These are phyloP conservation scores for Punctoribates punctum DNA, from an alignment of 2,888 invertebrate species.

Conservation along the genomic window DNA sequence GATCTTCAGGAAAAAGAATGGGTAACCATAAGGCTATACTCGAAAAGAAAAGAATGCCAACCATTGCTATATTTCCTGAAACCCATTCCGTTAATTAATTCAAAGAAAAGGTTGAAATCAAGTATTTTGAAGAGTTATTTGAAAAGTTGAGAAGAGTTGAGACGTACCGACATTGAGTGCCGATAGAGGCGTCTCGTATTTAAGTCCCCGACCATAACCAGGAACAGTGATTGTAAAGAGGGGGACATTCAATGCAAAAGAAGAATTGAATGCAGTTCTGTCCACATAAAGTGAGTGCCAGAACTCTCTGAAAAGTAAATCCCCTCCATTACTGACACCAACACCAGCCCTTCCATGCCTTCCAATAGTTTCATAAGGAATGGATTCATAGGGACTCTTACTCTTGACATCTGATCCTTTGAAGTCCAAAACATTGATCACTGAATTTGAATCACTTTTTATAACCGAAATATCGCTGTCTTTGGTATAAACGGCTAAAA, in stretches of 20 bases:
- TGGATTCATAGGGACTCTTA: neutral
- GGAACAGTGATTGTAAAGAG: constrained; percentile 43
- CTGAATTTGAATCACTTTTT: neutral
- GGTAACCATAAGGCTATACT: constrained; percentile 36
- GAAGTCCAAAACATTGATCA: neutral
- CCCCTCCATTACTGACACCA: neutral
- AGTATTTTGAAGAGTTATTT: neutral
- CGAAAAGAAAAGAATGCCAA: constrained; percentile 33
- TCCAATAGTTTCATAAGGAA: neutral
- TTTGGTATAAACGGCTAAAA: constrained; percentile 25
- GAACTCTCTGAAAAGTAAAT: constrained; percentile 4
- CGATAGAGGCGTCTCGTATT: constrained; percentile 26
- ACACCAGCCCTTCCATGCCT: neutral
- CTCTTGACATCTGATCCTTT: neutral
- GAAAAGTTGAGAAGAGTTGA: no score
- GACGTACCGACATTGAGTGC: constrained; percentile 37
- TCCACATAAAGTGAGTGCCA: constrained; percentile 40
- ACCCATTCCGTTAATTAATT: neutral
- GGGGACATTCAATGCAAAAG: constrained; percentile 42
- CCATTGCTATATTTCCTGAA: constrained; percentile 39
- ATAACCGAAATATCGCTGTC: neutral
- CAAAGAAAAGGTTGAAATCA: neutral
- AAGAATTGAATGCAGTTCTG: constrained; percentile 40
- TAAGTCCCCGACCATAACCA: constrained; percentile 39
- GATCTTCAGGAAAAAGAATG: constrained; percentile 24